These are phyloP conservation scores for Drosophila leontia DNA, from an alignment of 1,140 invertebrate genomes.

Conservation along the genomic window DNA sequence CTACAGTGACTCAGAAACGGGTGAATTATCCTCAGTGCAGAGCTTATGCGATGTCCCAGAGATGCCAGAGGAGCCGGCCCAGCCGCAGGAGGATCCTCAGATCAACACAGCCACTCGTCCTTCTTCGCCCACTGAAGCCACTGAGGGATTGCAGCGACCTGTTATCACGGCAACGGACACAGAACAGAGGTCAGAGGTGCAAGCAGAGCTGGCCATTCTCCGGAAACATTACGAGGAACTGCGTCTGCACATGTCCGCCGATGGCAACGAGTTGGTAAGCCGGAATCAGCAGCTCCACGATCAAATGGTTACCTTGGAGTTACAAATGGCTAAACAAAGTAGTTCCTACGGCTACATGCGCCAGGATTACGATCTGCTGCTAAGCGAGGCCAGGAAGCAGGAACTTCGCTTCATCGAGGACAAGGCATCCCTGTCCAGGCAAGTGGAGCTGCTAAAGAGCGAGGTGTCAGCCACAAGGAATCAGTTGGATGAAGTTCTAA, in stretches of 20 bases:
- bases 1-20: constrained; percentile 57
- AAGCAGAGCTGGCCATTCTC: constrained; percentile 54
- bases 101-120: constrained; percentile 71
- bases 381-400: constrained; percentile 44
- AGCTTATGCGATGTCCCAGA: constrained; percentile 73
- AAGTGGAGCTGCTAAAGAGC: constrained; percentile 29
- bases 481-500: constrained; percentile 23
- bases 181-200: constrained; percentile 19
- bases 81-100: not conserved
- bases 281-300: constrained; percentile 58
- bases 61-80: constrained; percentile 41
- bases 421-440: constrained; percentile 25
- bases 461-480: constrained; percentile 26
- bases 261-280: constrained; percentile 55
- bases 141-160: constrained; percentile 51
- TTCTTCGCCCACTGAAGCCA: constrained; percentile 59
- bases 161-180: constrained; percentile 29
- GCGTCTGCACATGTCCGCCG: constrained; percentile 64
- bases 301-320: constrained; percentile 50
- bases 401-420: constrained; percentile 65
- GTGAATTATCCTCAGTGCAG: constrained; percentile 73
- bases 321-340: constrained; percentile 50
- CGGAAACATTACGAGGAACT: constrained; percentile 76
- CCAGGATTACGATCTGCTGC: constrained; percentile 65
- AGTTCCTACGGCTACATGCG: constrained; percentile 70